These are phyloP conservation scores for Riparia riparia DNA, from an alignment of 2,113 vertebrate genomes.

Conservation along the genomic window DNA sequence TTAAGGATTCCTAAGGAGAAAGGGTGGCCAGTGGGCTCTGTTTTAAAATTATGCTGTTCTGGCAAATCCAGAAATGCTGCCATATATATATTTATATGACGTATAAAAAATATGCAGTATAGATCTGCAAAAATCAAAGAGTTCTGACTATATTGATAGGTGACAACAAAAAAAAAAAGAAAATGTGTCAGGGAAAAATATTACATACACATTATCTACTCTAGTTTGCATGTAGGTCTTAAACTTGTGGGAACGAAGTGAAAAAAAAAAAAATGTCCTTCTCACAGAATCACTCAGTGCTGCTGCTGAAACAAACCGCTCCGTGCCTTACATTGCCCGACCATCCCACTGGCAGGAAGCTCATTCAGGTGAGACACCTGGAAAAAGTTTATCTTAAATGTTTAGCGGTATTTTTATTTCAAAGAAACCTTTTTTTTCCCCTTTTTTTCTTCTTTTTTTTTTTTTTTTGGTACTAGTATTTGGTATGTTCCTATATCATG, in stretches of 20 bases:
- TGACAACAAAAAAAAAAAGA: background rate
- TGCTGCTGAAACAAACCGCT: slow-evolving; percentile 51
- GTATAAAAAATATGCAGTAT: background rate
- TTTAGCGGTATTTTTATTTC: background rate
- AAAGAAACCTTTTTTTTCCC: background rate
- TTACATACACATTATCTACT: background rate
- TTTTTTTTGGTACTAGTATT: background rate
- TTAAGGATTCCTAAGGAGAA: background rate
- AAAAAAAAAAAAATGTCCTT: background rate
- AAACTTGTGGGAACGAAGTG: background rate
- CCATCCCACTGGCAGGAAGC: slow-evolving; percentile 81
- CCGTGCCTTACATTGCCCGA: slow-evolving; percentile 84
- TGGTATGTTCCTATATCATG: background rate
- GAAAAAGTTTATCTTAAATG: background rate
- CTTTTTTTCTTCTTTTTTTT: background rate
- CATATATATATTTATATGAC: background rate
- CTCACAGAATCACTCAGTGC: slow-evolving; percentile 49
- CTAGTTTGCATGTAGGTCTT: background rate
- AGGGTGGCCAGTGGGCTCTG: background rate
- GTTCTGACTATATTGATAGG: background rate
- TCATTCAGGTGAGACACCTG: slow-evolving; percentile 85
- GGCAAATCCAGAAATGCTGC: background rate
- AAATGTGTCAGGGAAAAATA: background rate
- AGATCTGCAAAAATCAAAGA: background rate
- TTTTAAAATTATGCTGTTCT: background rate